phyloP scores from a whole-genome alignment of 2,113 vertebrate species.

The Procavia capensis region DNA sequence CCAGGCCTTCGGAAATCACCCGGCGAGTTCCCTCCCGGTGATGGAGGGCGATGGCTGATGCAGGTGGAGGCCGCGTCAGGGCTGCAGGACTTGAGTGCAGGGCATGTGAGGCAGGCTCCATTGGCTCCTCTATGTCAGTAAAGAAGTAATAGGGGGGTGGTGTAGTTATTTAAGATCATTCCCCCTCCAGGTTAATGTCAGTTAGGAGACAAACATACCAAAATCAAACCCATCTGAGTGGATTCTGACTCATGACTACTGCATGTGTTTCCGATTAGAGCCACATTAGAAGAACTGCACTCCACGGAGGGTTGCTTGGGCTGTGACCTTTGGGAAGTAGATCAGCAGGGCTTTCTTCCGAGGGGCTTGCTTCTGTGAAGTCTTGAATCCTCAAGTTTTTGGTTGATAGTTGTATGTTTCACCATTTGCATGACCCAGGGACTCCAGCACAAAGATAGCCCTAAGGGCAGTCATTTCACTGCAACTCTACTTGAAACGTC shows the following conservation, averaged over 20 bases:
- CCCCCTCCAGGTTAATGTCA: too few relatives aligned
- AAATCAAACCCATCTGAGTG: not conserved
- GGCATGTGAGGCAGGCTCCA: not conserved
- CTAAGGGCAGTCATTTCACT: not conserved
- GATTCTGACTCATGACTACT: not conserved
- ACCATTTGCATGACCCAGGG: not conserved
- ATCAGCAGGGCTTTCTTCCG: too few relatives aligned
- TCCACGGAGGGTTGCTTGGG: not conserved
- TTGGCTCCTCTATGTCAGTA: not conserved
- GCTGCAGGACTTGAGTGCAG: too few relatives aligned
- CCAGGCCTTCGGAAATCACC: conserved; percentile 9
- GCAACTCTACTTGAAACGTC: not conserved
- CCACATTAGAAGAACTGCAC: too few relatives aligned
- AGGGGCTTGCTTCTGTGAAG: not conserved
- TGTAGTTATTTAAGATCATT: not conserved
- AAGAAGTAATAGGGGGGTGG: not conserved
- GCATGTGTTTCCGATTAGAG: not conserved
- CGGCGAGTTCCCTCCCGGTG: not conserved
- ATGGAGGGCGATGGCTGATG: not conserved
- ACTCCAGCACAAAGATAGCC: not conserved
- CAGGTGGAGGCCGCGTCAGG: not conserved
- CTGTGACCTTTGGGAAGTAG: not conserved
- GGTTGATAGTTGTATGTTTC: not conserved
- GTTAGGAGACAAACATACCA: not conserved
- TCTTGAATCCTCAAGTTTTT: not conserved